Base-by-base conservation (phyloP, 2,797 vertebrate species). In the Onychomys torridus region DNA sequence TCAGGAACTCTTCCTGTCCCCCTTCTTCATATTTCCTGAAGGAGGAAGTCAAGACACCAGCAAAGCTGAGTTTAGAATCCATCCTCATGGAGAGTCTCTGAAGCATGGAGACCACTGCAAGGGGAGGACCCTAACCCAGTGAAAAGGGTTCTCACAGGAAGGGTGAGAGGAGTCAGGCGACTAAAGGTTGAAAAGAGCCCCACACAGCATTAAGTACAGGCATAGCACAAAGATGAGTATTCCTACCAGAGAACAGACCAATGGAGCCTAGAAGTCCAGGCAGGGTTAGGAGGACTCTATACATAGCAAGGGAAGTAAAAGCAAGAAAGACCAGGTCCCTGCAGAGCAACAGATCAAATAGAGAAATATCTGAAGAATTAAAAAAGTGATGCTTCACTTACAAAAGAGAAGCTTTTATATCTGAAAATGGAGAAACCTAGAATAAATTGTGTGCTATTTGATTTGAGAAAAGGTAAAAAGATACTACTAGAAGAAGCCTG, bases 401-500 rank as follows among this genome's bases (percentile, higher is more conserved):
- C 2, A 77, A 67, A 82, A 40, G 27, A 89, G 37, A 27, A 75
- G 12, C 17, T 65, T 85, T 5, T 4, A 69, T 29, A 57, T 84
- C 55, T 12, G n/a, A 92, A 57, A 71, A 67, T 2, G 17, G 25
- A n/a, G 10, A 63, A 91, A 81, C 55, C 3, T 29, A 78, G n/a
- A 76, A 93, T 77, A 27, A 57, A 81, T 43, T 63, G 0, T 85
- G 29, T 55, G 4, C 0, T 76, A 13, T 49, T 55, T 96, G 14
- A 37, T 87, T 87, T 55, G 17, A 94, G 21, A 61, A 89, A 93
- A 81, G 81, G 29, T 2, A 79, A 91, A 92, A 25, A 79, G 8
- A 27, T 49, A 90, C 57, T 90, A 29, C 14, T 90, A 96, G 32
- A 94, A 37, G 92, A 32, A 89, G 57, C 32, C 61, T 61, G 40